Conservation (phyloP, 1,140 invertebrate genomes). For the Anagrus nilaparvatae region DNA sequence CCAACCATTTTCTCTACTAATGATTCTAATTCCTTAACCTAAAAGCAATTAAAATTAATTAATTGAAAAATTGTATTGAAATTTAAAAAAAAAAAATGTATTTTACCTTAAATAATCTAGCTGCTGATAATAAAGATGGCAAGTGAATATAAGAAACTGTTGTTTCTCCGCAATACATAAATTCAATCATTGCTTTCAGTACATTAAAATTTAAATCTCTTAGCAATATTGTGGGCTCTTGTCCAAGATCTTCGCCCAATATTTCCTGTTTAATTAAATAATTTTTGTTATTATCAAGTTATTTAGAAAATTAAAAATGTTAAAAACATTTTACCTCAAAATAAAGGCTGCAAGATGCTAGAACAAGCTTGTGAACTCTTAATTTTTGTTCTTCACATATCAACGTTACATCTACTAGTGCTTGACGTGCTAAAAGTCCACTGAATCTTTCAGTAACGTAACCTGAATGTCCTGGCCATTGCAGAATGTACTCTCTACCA, state of each 20-base stretch:
- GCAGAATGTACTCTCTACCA: conserved; percentile 35
- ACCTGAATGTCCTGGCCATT: conserved; percentile 45
- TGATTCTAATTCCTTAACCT: conserved; percentile 42
- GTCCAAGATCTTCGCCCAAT: conserved; percentile 44
- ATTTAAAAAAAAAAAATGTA: conserved; percentile 6
- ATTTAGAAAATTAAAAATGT: neutral
- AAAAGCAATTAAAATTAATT: conserved; percentile 14
- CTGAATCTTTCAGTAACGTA: conserved; percentile 46
- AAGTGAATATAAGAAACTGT: conserved; percentile 44
- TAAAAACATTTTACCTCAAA: conserved; percentile 41
- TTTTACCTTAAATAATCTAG: conserved; percentile 45
- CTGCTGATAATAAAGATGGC: conserved; percentile 41
- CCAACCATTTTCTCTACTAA: conserved; percentile 31
- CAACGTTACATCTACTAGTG: conserved; percentile 48
- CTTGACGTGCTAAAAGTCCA: conserved; percentile 45
- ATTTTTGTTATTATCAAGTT: neutral
- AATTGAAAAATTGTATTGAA: neutral
- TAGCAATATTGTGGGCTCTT: conserved; percentile 46
- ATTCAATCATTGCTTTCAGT: conserved; percentile 47
- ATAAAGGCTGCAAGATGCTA: conserved; percentile 53
- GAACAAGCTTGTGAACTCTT: conserved; percentile 49
- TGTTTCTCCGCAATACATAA: conserved; percentile 51
- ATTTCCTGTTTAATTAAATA: conserved; percentile 37
- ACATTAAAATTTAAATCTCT: conserved; percentile 48
- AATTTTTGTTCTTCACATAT: conserved; percentile 49